Percentiles rank a stretch among this genome's conserved stretches.
phyloP scores from a whole-genome alignment of 2,797 vertebrate species.

The Psittacula echo region DNA sequence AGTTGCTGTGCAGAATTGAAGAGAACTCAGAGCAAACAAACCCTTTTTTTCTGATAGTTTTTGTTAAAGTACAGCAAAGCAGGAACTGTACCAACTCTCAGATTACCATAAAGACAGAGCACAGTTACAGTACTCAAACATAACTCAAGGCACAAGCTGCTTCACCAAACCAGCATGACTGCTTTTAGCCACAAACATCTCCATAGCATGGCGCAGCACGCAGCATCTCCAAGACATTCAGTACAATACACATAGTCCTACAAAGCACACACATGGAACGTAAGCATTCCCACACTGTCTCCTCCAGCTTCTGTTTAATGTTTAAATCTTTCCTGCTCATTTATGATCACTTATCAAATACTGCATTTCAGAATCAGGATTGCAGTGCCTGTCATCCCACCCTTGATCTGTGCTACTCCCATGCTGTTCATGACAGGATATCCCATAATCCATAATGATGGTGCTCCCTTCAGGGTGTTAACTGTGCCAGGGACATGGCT shows the following conservation, averaged over 20 bases:
- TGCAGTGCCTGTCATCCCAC: not conserved
- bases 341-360: not conserved
- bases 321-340: not conserved
- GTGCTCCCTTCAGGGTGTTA: not conserved
- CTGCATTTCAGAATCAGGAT: not conserved
- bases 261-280: accelerated
- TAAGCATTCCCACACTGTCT: not conserved
- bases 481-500: accelerated
- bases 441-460: accelerated
- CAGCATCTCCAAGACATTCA: not conserved
- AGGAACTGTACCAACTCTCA: not conserved
- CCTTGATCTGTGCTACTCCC: not conserved
- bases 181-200: not conserved
- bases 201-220: not conserved
- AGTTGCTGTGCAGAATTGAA: not conserved
- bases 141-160: not conserved
- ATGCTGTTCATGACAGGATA: not conserved
- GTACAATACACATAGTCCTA: not conserved
- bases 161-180: constrained; percentile 2
- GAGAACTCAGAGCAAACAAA: not conserved
- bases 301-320: not conserved
- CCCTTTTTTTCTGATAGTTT: not conserved
- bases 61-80: not conserved
- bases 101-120: not conserved
- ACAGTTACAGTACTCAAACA: not conserved